Evolutionary conservation across 2,113 vertebrate species (phyloP).

Genomic region (Ornithorhynchus anatinus): DNA sequence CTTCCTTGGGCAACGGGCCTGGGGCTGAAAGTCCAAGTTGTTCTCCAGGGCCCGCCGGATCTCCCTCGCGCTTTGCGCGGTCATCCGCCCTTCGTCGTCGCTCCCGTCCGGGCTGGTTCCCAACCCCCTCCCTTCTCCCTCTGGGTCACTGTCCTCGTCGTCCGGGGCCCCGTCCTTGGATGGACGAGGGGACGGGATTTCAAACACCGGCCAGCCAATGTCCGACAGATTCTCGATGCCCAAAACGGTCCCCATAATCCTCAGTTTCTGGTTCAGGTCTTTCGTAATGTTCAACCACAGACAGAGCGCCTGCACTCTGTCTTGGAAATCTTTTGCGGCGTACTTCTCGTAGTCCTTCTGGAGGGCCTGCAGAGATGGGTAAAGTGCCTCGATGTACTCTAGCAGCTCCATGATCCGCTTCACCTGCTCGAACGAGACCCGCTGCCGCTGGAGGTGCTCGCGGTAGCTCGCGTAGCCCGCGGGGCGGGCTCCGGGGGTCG

Average conservation of each 20-base stretch:
- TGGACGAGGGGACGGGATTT: constrained; percentile 92
- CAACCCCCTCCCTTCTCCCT: constrained; percentile 69
- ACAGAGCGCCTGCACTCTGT: constrained; percentile 98
- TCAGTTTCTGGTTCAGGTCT: constrained; percentile 97
- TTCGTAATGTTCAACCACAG: constrained; percentile 98
- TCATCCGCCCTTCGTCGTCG: constrained; percentile 74
- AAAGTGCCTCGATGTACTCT: constrained; percentile 96
- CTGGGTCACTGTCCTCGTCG: constrained; percentile 75
- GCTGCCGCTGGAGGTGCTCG: constrained; percentile 90
- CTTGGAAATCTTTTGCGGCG: constrained; percentile 94
- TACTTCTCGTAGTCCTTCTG: constrained; percentile 97
- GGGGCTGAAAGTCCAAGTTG: constrained; percentile 63
- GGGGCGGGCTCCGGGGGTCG: constrained; percentile 57
- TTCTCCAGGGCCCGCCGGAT: constrained; percentile 47
- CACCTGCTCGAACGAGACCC: constrained; percentile 94
- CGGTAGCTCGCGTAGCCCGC: constrained; percentile 77
- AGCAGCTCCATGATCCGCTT: constrained; percentile 94
- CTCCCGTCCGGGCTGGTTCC: constrained; percentile 84
- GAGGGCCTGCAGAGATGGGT: constrained; percentile 94
- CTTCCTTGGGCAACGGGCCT: constrained; percentile 62
- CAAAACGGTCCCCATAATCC: constrained; percentile 96
- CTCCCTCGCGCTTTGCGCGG: constrained; percentile 35
- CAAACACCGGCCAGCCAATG: constrained; percentile 98
- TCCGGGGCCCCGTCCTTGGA: constrained; percentile 81
- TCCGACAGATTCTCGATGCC: constrained; percentile 91